Evolutionary conservation across 2,888 invertebrate species (phyloP), one percentile per base, ranked within the genome.

Genomic region (Priocnemis perturbator): DNA sequence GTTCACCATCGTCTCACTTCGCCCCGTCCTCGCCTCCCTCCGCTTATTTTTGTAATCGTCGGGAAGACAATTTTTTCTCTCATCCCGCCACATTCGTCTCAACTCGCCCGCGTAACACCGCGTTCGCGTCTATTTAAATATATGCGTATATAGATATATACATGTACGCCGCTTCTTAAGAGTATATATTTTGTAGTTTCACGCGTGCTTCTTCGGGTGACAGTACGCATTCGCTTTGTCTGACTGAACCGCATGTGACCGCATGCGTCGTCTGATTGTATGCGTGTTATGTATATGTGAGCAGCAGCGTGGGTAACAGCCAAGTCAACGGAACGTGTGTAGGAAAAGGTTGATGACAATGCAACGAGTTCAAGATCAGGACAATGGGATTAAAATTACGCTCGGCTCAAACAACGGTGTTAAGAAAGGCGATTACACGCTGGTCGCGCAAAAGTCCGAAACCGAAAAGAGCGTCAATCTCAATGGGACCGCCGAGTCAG

Each of bases 371-470:
- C 86, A 86, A 70, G 85, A 87, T 70, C 86, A 85, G 71, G 88
- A 87, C 82, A 86, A 87, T 82, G 88, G 88, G 56, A 87, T 89
- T 74, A 87, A 84, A 83, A 88, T 88, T 65, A 87, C 87, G 73
- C 86, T 88, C 71, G 85, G 85, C 17, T 60, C 83, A 52, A 71
- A 72, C 56, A 83, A 80, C 23, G 79, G 77, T 5, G 72, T 71
- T 48, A 83, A 72, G 45, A 85, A 81, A 65, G 84, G 83, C 37
- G 85, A 83, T 58, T 88, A 88, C 74, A 84, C 69, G 66, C 81
- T 86, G 57, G 86, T 88, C 30, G 76, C 83, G 60, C 79, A 77
- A 37, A 67, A 72, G 11, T 14, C 76, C 50, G 73, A 71, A 20
- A 77, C 73, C 19, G 78, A 77, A 56, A 72, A 73, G 19, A 72